Evolutionary conservation across 2,797 vertebrate genomes (phyloP), one percentile per base, ranked within the genome.

Genomic region (Philypnodon macrostomus): DNA sequence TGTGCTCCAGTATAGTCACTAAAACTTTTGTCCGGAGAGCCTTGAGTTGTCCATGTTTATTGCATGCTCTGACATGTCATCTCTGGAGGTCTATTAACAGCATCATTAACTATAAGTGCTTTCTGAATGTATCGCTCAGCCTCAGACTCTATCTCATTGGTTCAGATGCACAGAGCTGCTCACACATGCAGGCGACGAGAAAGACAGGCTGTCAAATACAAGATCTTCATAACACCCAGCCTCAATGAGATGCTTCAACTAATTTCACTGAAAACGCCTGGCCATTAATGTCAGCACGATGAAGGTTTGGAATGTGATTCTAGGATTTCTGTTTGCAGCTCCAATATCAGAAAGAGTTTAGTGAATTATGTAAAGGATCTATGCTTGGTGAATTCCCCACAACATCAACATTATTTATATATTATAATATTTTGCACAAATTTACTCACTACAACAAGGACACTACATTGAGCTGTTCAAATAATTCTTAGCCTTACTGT

Each of bases 181-280:
- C 48, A 12, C 54, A 39, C 57, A 63, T 42, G 13, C 37, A 55
- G 38, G 47, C 50, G 32, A 31, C 2, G 51, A 53, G 58, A 49
- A 64, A 53, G 55, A 61, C 76, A 41, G 2, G 7, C 12, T 12
- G 74, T 57, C 68, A 71, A 67, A 67, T 66, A 34, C 73, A 27
- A 58, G 49, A 63, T 54, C 46, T 12, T 24, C 58, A 77, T 63
- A 60, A 67, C 13, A 26, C 61, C 71, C 61, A 44, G 47, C 23
- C 70, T 65, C 52, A 68, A 50, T 63, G 66, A 63, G 27, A 63
- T 50, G 60, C 38, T 31, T 61, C 47, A 46, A 42, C 56, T 66
- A 51, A 75, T 56, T 49, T 50, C 37, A 48, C 53, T 1, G 8
- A 16, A 36, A 52, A 4, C 7, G 17, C n/a, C 32, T 37, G 37